Conservation (phyloP, 2,113 vertebrate species). For the Hippocampus comes region DNA sequence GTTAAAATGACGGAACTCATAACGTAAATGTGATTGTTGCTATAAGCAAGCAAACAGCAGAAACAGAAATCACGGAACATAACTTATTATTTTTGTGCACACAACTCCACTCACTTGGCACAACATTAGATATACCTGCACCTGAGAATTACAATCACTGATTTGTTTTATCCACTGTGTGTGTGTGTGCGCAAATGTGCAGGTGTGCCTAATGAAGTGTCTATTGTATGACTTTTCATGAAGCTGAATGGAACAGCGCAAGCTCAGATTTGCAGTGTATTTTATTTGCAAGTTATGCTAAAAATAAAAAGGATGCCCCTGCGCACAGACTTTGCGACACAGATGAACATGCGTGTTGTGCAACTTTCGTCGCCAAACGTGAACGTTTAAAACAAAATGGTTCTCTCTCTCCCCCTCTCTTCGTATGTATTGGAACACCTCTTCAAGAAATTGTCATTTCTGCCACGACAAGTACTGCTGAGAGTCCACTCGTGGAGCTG, state of each 20-base stretch:
- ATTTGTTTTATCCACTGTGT: neutral
- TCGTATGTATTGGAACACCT: too few species aligned
- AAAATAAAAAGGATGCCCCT: slow-evolving; percentile 15
- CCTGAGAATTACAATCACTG: neutral
- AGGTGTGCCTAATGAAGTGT: neutral
- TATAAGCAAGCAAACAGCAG: neutral
- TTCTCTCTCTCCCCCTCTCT: too few species aligned
- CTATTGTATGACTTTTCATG: neutral
- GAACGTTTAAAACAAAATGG: neutral
- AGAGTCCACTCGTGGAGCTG: slow-evolving; percentile 31
- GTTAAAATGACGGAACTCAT: slow-evolving; percentile 9
- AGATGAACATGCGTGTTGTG: slow-evolving; percentile 23
- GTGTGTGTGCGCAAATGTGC: neutral
- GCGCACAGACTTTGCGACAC: slow-evolving; percentile 38
- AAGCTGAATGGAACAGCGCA: slow-evolving; percentile 5
- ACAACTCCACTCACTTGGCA: neutral
- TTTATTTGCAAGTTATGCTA: neutral
- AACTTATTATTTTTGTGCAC: neutral
- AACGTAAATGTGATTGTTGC: slow-evolving; percentile 4
- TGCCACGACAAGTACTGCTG: slow-evolving; percentile 3
- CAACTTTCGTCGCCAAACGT: neutral
- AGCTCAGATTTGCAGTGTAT: slow-evolving; percentile 35
- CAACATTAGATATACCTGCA: neutral
- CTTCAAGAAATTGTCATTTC: slow-evolving; percentile 6
- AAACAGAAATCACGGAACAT: neutral